Evolutionary conservation across 2,888 invertebrate genomes (phyloP).

Genomic region (Toxonevra muliebris): DNA sequence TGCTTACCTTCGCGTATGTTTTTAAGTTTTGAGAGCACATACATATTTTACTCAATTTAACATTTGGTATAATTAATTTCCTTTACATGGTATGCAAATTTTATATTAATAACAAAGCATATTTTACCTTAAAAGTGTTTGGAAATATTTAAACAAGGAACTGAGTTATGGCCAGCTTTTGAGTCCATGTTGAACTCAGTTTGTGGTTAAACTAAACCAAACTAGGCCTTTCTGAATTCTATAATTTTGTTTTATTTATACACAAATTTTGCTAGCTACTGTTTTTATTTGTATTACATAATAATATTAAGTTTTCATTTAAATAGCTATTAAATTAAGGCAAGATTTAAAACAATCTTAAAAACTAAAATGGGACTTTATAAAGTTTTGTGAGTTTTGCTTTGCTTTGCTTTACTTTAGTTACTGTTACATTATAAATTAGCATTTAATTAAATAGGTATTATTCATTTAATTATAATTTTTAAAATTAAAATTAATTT

Average conservation of each 20-base stretch:
- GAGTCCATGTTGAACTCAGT: no score
- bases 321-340: slow-evolving; percentile 40
- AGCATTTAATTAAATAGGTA: slow-evolving; percentile 1
- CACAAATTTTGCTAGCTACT: neutral
- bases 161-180: no score
- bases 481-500: neutral
- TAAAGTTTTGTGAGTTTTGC: neutral
- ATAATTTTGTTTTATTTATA: neutral
- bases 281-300: slow-evolving; percentile 4
- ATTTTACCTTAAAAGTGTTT: no score
- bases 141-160: no score
- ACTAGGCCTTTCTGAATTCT: no score
- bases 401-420: slow-evolving; percentile 2
- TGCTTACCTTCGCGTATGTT: no score
- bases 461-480: slow-evolving; percentile 4
- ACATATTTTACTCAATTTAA: no score
- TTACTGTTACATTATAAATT: slow-evolving; percentile 4
- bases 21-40: no score
- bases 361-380: slow-evolving; percentile 29
- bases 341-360: slow-evolving; percentile 62
- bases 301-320: neutral
- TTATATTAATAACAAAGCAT: no score
- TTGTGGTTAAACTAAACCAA: no score
- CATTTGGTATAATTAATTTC: no score
- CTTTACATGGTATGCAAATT: no score